Evolutionary conservation across 2,888 invertebrate genomes (phyloP).

Genomic region (Dolichomitus sp.): DNA sequence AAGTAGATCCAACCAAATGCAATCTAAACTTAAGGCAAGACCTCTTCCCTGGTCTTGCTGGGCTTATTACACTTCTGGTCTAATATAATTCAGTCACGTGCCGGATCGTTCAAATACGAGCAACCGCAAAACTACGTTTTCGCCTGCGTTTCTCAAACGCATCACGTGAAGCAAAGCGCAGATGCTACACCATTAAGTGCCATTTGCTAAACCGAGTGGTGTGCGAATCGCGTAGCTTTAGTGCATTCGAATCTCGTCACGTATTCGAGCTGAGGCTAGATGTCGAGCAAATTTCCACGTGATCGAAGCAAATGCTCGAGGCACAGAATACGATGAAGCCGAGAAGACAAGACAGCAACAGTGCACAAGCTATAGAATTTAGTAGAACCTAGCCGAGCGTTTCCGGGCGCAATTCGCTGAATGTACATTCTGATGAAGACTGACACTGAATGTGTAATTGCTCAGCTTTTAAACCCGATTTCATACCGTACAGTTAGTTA

Average conservation of each 20-base stretch:
- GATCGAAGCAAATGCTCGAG: neutral
- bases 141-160: slow-evolving; percentile 12
- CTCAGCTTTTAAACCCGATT: neutral
- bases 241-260: slow-evolving; percentile 21
- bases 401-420: neutral
- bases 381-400: neutral
- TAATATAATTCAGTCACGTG: slow-evolving; percentile 14
- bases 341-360: neutral
- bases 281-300: slow-evolving; percentile 35
- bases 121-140: slow-evolving; percentile 8
- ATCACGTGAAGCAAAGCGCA: neutral
- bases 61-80: neutral
- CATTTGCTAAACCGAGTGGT: slow-evolving; percentile 8
- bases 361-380: neutral
- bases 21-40: slow-evolving; percentile 8
- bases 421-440: neutral
- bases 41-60: neutral
- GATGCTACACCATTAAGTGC: slow-evolving; percentile 7
- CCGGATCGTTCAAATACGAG: slow-evolving; percentile 18
- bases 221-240: slow-evolving; percentile 1
- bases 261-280: slow-evolving; percentile 4
- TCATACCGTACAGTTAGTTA: neutral
- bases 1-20: neutral
- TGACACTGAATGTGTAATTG: neutral
- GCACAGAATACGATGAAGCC: neutral